These are phyloP conservation scores for Trissonchulus sp. DNA, from an alignment of 2,888 invertebrate genomes.

Conservation along the genomic window DNA sequence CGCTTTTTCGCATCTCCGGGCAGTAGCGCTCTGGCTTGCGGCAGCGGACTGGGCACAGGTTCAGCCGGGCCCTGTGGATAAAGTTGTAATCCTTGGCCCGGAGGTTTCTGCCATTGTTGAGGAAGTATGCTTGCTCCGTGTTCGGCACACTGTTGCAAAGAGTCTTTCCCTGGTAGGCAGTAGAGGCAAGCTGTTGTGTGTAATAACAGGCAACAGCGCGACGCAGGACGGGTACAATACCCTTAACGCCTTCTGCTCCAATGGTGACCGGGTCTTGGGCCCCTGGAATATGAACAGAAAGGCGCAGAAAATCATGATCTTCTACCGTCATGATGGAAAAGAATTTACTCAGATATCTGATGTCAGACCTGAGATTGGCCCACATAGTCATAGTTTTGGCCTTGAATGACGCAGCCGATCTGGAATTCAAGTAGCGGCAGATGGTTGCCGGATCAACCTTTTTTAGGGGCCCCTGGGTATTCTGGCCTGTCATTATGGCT, in stretches of 20 bases:
- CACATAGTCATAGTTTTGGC: not conserved
- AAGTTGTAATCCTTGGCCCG: not conserved
- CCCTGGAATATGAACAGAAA: not conserved
- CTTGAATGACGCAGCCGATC: not conserved
- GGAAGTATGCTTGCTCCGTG: not conserved
- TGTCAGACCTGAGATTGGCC: not conserved
- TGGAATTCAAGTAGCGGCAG: not conserved
- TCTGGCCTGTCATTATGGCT: not conserved
- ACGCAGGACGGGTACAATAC: not conserved
- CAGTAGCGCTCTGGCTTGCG: not conserved
- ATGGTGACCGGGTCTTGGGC: not conserved
- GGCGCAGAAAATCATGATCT: not conserved
- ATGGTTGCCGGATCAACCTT: not conserved
- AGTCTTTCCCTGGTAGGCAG: not conserved
- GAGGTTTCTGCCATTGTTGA: not conserved
- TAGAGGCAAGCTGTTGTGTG: not conserved
- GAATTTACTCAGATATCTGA: not conserved
- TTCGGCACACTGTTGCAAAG: not conserved
- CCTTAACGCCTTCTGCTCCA: not conserved
- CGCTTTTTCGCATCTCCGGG: not conserved
- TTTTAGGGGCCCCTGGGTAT: not conserved
- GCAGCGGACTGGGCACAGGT: not conserved
- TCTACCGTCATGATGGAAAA: not conserved
- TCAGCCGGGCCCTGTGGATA: not conserved
- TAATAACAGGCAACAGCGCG: not conserved